phyloP scores from a whole-genome alignment of 2,113 vertebrate species.

The Ochotona princeps region DNA sequence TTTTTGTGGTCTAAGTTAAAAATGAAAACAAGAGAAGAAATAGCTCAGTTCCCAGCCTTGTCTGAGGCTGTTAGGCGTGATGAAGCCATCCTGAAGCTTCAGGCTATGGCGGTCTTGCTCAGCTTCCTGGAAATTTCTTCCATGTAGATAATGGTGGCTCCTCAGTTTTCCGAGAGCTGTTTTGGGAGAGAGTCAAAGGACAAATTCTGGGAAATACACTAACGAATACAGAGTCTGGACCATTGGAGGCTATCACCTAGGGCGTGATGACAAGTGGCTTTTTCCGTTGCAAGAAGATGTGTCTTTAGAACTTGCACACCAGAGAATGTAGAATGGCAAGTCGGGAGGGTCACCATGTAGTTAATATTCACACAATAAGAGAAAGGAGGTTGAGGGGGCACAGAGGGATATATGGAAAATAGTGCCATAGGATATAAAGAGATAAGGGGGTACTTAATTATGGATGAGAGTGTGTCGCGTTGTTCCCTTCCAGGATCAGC shows the following conservation, averaged over 20 bases:
- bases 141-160: rapidly evolving
- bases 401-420: rapidly evolving
- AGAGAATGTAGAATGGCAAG: not conserved
- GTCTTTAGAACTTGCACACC: not conserved
- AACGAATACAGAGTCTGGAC: not conserved
- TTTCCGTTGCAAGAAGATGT: not conserved
- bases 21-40: not conserved
- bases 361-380: not conserved
- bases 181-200: not conserved
- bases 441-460: no score
- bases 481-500: rapidly evolving
- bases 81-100: not conserved
- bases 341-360: not conserved
- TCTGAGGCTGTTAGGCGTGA: not conserved
- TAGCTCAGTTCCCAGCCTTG: not conserved
- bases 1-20: not conserved
- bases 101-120: rapidly evolving
- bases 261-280: not conserved
- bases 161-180: not conserved
- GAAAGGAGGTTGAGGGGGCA: rapidly evolving
- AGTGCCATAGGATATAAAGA: not conserved
- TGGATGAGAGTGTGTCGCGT: rapidly evolving
- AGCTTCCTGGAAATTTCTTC: not conserved
- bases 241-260: not conserved
- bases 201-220: not conserved